Conservation (phyloP, 2,113 vertebrate species). For the Poeciliopsis occidentalis region DNA sequence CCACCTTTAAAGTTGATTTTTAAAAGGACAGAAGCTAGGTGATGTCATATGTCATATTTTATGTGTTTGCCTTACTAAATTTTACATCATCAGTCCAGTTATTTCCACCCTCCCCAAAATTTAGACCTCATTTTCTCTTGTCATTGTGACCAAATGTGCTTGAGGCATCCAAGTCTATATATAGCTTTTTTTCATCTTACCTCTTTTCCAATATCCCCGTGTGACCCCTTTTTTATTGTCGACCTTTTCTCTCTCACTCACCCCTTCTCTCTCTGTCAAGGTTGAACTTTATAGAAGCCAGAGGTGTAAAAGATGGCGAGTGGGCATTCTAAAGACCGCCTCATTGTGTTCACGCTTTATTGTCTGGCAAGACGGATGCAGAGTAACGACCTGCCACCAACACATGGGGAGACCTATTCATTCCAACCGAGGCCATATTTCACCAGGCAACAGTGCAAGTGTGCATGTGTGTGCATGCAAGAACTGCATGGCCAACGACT, state of each 20-base stretch:
- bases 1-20: neutral
- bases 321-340: constrained; percentile 69
- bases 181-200: constrained; percentile 38
- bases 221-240: constrained; percentile 15
- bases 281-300: constrained; percentile 81
- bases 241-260: constrained; percentile 18
- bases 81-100: constrained; percentile 27
- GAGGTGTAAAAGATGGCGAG: constrained; percentile 65
- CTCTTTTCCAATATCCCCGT: constrained; percentile 16
- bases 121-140: constrained; percentile 44
- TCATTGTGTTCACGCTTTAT: constrained; percentile 77
- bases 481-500: constrained; percentile 24
- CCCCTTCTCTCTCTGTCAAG: constrained; percentile 67
- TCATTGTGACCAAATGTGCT: constrained; percentile 45
- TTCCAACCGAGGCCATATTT: constrained; percentile 70
- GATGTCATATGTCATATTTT: neutral
- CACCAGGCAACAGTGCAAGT: constrained; percentile 41
- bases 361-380: constrained; percentile 71
- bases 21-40: neutral
- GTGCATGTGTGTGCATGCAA: constrained; percentile 30
- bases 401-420: constrained; percentile 64
- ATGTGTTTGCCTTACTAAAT: constrained; percentile 19
- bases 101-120: constrained; percentile 28
- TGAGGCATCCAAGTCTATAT: constrained; percentile 44
- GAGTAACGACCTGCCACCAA: constrained; percentile 77